phyloP scores from a whole-genome alignment of 2,113 vertebrate genomes.

The Typhlomys cinereus region DNA sequence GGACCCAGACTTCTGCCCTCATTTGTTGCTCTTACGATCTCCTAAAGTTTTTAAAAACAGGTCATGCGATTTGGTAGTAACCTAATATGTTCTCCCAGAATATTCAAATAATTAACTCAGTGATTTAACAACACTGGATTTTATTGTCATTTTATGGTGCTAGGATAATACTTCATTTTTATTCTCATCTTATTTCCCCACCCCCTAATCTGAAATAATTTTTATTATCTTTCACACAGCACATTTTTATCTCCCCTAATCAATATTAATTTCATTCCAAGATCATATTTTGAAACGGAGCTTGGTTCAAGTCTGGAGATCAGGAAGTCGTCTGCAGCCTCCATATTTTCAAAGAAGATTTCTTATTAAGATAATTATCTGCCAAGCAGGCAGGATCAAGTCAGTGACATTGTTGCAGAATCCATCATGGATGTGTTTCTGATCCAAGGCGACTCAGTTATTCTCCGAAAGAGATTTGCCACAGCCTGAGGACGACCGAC shows the following conservation, averaged over 20 bases:
- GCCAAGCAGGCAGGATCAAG: slow-evolving; percentile 50
- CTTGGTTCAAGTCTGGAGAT: slow-evolving; percentile 81
- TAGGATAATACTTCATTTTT: slow-evolving; percentile 71
- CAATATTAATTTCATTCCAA: slow-evolving; percentile 84
- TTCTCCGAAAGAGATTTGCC: slow-evolving; percentile 21
- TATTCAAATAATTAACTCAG: slow-evolving; percentile 67
- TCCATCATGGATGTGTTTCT: neutral
- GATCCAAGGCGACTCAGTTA: slow-evolving; percentile 70
- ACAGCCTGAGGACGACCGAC: slow-evolving; percentile 23
- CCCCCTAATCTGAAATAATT: slow-evolving; percentile 74
- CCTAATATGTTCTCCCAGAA: slow-evolving; percentile 46
- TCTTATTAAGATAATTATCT: slow-evolving; percentile 78
- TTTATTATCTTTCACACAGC: slow-evolving; percentile 74
- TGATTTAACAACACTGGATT: slow-evolving; percentile 78
- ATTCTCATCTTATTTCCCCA: slow-evolving; percentile 75
- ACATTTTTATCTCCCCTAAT: slow-evolving; percentile 82
- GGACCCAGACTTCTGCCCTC: neutral
- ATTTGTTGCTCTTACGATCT: neutral
- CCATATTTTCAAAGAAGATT: slow-evolving; percentile 75
- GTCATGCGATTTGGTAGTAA: slow-evolving; percentile 41
- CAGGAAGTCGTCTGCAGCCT: slow-evolving; percentile 77
- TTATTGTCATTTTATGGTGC: slow-evolving; percentile 71
- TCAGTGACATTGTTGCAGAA: neutral
- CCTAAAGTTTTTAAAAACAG: slow-evolving; percentile 38
- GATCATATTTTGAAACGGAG: slow-evolving; percentile 76